Conservation (phyloP, 2,888 invertebrate genomes). For the Aleiodes leptofemur region DNA sequence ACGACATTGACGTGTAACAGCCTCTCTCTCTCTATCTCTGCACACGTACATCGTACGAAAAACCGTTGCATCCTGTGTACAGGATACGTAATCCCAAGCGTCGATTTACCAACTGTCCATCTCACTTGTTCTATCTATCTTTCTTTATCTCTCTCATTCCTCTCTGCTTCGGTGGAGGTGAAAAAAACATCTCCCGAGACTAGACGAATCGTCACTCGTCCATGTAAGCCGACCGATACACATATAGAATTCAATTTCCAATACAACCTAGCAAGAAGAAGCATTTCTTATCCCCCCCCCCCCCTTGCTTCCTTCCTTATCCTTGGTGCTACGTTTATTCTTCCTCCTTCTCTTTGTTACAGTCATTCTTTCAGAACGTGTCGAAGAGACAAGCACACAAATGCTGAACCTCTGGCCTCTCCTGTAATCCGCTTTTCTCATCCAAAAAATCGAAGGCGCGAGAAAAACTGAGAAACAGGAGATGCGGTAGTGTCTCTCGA, state of each 20-base stretch:
- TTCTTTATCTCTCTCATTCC: neutral
- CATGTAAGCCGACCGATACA: constrained; percentile 32
- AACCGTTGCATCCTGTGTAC: constrained; percentile 6
- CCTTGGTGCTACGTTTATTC: neutral
- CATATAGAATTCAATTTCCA: constrained; percentile 35
- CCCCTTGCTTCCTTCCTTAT: neutral
- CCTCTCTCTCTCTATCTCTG: constrained; percentile 19
- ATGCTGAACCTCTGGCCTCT: constrained; percentile 30
- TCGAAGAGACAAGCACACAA: constrained; percentile 26
- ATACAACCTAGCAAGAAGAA: constrained; percentile 1
- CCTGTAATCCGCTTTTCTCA: constrained; percentile 23
- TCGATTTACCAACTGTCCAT: constrained; percentile 40
- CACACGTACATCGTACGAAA: constrained; percentile 35
- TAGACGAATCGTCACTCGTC: constrained; percentile 26
- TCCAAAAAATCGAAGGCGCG: constrained; percentile 10
- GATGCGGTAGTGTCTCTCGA: too few species aligned
- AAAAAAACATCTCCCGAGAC: constrained; percentile 4
- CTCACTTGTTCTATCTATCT: too few species aligned
- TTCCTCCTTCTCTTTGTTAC: too few species aligned
- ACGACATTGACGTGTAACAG: constrained; percentile 54
- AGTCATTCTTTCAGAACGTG: neutral
- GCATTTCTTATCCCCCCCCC: constrained; percentile 22
- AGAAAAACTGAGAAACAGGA: neutral
- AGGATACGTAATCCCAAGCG: constrained; percentile 36
- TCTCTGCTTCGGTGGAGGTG: neutral